These are phyloP conservation scores for Parthenolecanium corni DNA, from an alignment of 2,888 invertebrate species.

Conservation along the genomic window DNA sequence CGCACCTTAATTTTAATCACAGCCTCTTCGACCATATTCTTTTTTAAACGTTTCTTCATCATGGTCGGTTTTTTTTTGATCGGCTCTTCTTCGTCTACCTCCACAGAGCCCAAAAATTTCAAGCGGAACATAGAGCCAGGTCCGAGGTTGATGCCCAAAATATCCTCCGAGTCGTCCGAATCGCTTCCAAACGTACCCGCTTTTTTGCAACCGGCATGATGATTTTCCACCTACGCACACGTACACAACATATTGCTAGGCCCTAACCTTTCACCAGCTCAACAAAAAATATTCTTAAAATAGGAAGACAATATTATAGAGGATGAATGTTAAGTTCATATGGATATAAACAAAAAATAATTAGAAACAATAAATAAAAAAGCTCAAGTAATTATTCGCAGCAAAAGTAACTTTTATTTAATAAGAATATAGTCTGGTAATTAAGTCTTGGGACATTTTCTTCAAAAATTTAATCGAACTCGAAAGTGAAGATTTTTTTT, in stretches of 20 bases:
- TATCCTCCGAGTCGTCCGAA: slow-evolving; percentile 34
- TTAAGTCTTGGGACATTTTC: no score
- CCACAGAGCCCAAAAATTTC: slow-evolving; percentile 71
- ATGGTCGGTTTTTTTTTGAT: slow-evolving; percentile 38
- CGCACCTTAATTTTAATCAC: slow-evolving; percentile 73
- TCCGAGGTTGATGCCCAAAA: slow-evolving; percentile 32
- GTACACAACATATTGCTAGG: slow-evolving; percentile 22
- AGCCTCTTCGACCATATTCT: slow-evolving; percentile 79
- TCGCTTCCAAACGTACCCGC: slow-evolving; percentile 34
- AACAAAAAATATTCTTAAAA: background rate
- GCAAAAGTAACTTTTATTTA: no score
- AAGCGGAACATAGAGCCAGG: slow-evolving; percentile 67
- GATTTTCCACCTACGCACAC: slow-evolving; percentile 34
- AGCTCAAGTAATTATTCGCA: no score
- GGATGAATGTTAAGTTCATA: no score
- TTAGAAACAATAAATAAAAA: background rate
- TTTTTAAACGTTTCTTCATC: slow-evolving; percentile 65
- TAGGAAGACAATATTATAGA: no score
- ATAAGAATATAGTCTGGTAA: no score
- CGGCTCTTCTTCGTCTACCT: slow-evolving; percentile 67
- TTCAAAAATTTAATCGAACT: no score
- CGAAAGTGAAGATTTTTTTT: no score
- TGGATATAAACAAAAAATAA: background rate
- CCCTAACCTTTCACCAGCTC: slow-evolving; percentile 28
- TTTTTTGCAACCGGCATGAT: slow-evolving; percentile 36